A percentile compares a stretch with the other conserved stretches of the same genome.
These are phyloP conservation scores for Coluber constrictor DNA, from an alignment of 2,797 vertebrate species.

Conservation along the genomic window DNA sequence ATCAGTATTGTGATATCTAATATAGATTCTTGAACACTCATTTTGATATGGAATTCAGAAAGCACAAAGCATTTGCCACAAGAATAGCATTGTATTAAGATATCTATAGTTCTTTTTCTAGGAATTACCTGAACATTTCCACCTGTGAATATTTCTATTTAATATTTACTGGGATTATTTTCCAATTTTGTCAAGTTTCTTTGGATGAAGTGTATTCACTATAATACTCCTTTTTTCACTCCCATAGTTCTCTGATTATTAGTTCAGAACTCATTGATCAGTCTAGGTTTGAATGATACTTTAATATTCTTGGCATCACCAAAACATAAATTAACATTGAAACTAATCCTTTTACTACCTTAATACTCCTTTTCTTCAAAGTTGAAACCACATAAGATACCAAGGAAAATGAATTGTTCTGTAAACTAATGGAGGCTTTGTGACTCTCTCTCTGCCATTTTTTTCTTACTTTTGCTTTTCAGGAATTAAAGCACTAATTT, in stretches of 20 bases:
- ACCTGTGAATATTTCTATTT: background rate
- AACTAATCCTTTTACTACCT: conserved; percentile 56
- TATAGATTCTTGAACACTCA: background rate
- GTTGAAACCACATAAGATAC: conserved; percentile 37
- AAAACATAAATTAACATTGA: conserved; percentile 58
- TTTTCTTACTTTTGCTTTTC: conserved; percentile 13
- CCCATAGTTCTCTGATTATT: conserved; percentile 39
- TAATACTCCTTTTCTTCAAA: conserved; percentile 35
- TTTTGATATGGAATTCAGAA: background rate
- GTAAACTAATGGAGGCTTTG: conserved; percentile 27
- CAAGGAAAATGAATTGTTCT: conserved; percentile 47
- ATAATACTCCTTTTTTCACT: conserved; percentile 35
- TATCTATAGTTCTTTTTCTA: conserved; percentile 3
- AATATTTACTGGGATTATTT: conserved; percentile 28
- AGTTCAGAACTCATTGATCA: conserved; percentile 39
- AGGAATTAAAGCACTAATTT: background rate
- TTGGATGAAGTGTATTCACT: conserved; percentile 35
- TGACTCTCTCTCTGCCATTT: conserved; percentile 7
- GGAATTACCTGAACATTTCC: background rate
- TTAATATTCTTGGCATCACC: conserved; percentile 43
- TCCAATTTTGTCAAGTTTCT: conserved; percentile 33
- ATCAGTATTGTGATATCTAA: background rate
- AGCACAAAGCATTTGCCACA: background rate
- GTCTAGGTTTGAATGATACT: conserved; percentile 56
- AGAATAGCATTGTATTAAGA: conserved; percentile 20